Base-by-base conservation (phyloP, 2,888 invertebrate species). In the Conus canariensis region DNA sequence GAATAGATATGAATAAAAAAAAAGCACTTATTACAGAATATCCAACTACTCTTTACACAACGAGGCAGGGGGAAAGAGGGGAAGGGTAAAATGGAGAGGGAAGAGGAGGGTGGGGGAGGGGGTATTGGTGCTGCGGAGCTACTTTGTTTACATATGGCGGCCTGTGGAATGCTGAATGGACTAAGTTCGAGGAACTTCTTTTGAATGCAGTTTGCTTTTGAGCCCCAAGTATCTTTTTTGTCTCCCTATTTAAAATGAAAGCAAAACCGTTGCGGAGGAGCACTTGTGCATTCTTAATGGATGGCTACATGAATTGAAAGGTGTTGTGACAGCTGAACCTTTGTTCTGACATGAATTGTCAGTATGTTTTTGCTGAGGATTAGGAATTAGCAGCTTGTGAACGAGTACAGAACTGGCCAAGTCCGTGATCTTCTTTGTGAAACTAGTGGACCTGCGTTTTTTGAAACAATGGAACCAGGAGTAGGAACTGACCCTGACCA, bases 111-210 rank as follows among this genome's bases (percentile, higher is more conserved):
- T 64, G 64, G 64, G 64, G 1, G 64, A 3, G 64, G 64, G 1
- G 16, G 64, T 22, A 7, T 70, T 9, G 45, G 45, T 45, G 86
- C 45, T 90, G 88, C 88, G 90, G 19, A 56, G 30, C 85, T 88
- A 85, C 88, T 60, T 74, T 90, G 90, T 90, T 90, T 90, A 90
- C 60, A 90, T 74, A 90, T 90, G 90, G 87, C 90, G 80, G 77
- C 59, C 14, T 0, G 60, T 25, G 80, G 88, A 64, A 88, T 77
- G 74, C 70, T 7, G 70, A 19, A 19, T 70, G 85, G 14, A 30
- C 85, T 12, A 59, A 16, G 30, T 6, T 30, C 0, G 30, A 10
- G 45, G 74, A n/a, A n/a, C n/a, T 74, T 74, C n/a, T 10, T 25
- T 10, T 25, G 25, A 74, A 74, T n/a, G 22, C 6, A 74, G 10